Evolutionary conservation across 2,113 vertebrate species (phyloP), one percentile per base, ranked within the genome.

Genomic region (Paramormyrops kingsleyae): DNA sequence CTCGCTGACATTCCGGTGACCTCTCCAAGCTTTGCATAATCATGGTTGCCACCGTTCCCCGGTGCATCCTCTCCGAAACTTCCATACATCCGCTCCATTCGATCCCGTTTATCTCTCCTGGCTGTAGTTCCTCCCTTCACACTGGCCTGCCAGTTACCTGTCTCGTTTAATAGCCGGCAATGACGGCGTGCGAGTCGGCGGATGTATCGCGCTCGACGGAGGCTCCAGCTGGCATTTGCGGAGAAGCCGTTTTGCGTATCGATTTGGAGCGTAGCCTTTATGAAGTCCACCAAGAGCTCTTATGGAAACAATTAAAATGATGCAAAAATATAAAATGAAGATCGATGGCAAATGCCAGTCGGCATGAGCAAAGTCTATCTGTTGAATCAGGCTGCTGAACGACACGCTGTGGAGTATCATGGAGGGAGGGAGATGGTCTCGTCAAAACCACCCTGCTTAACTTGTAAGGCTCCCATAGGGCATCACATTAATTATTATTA

Each of bases 281-380:
- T 53, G n/a, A 87, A 87, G 49, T 87, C 49, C 27, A 87, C 85
- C 85, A 56, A 31, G 49, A 39, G 13, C 85, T 87, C 50, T 84
- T 87, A 52, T 56, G n/a, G 50, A 53, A 87, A 53, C 85, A 87
- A 47, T 52, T 53, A 87, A 35, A 53, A 87, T 53, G 47, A 53
- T 56, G 85, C 31, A 35, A 53, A 53, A 53, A 15, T 87, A 53
- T 87, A 53, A 87, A 52, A 53, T 6, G 21, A 44, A 84, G 24
- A 87, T 87, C 13, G 50, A 53, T 87, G 47, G 50, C 85, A 87
- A 53, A 87, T 87, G 85, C 50, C 49, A 35, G 49, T 87, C 83
- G 44, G 46, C 83, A 49, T 31, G 44, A 85, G 46, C 46, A 47
- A 85, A 85, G 44, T 49, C 21, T 85, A 1, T 19, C 47, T 50